Base-by-base conservation (phyloP, 2,797 vertebrate genomes). In the Remorina albescens region DNA sequence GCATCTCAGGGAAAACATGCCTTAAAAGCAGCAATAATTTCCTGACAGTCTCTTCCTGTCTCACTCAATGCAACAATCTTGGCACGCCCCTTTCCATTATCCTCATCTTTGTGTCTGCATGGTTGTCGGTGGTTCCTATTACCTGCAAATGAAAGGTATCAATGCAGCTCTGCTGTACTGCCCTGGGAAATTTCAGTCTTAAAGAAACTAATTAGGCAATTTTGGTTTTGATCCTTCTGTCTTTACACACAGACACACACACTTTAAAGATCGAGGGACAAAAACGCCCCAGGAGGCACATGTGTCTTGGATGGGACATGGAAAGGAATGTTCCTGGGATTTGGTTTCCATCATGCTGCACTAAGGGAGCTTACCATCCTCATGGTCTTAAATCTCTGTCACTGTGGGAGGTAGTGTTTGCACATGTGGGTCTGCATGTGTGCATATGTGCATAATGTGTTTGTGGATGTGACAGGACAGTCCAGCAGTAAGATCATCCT, bases 281-380 rank as follows among this genome's bases (percentile, higher is more conserved):
- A 21, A 32, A 34, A 59, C 42, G 6, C 53, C 66, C 76, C 61
- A 56, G 75, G 77, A 88, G 76, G 61, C 46, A 65, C 25, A 63
- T 61, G 61, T 75, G 78, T 87, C 78, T 66, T 81, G 58, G 44
- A 67, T 81, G 67, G 69, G 67, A 84, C 67, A 53, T 55, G 65
- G 76, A 78, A 71, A 85, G 73, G 83, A 91, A 88, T 87, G 84
- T 91, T 85, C 54, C 80, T 71, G 64, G 81, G 84, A 87, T 88
- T 86, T 88, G 73, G 56, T 84, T 89, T 85, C 81, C 71, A 85
- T 89, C 81, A 79, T 70, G 70, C 79, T 72, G 64, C 82, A 71
- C 81, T 76, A 70, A 77, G 83, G 67, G 60, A 82, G 82, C 71
- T 89, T 85, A 88, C 60, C 60, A 63, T 71, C 76, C 79, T 83